Base-by-base conservation (phyloP, 2,888 invertebrate genomes). In the Listrodromus nycthemerus region DNA sequence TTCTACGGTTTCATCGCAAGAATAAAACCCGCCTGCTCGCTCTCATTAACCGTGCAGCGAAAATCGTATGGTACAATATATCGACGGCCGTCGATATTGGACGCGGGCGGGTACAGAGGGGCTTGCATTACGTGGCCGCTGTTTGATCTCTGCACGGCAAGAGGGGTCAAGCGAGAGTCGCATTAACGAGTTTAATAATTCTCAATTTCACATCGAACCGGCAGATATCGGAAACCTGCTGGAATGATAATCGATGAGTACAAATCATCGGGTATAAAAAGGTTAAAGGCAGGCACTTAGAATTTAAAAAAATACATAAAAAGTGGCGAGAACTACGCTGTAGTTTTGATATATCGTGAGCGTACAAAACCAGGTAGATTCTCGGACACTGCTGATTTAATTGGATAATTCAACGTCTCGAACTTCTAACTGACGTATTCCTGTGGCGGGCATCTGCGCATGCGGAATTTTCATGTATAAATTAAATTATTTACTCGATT, bases 181-280 rank as follows among this genome's bases (percentile, higher is more conserved):
- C 82, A 79, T 79, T 63, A 81, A 84, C 78, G 75, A 75, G 77
- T 80, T 71, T 71, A 79, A 78, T 69, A 65, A 84, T 80, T 67
- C 70, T 55, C 66, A 50, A 41, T 74, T 75, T 75, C 37, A 24
- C 65, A 37, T 65, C 33, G 30, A 16, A n/a, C 19, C 27, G 2
- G 19, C 30, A 74, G 61, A 45, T 61, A 78, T 65, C 50, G 61
- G 76, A 70, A 45, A n/a, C 77, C 48, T 30, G 67, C 24, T 65
- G 80, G 65, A 71, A 78, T 41, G 65, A 84, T 81, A 78, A 84
- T 81, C 78, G 74, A 71, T 67, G 16, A 37, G 48, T 61, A 75
- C 78, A 81, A 74, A 81, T 55, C 58, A 50, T 45, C 37, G 52
- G 63, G n/a, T 66, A 69, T 48, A 70, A 30, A 78, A 74, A 66